These are phyloP conservation scores for Apodemia duryi DNA, from an alignment of 2,888 invertebrate species.

Conservation along the genomic window DNA sequence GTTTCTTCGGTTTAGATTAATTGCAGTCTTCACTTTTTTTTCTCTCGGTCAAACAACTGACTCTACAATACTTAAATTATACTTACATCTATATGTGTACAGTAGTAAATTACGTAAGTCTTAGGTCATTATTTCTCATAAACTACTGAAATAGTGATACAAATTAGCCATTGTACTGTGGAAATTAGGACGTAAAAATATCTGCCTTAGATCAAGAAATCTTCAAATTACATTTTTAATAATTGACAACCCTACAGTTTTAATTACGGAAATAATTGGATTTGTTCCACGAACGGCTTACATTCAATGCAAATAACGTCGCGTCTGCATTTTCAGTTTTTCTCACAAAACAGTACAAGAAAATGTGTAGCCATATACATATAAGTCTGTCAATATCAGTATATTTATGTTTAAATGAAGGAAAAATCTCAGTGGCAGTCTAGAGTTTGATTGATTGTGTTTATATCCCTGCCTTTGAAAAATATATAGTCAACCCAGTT, in stretches of 20 bases:
- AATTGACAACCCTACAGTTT: slow-evolving; percentile 27
- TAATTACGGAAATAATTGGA: slow-evolving; percentile 32
- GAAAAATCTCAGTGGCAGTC: background rate
- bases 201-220: slow-evolving; percentile 7
- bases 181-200: slow-evolving; percentile 40
- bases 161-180: slow-evolving; percentile 42
- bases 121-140: slow-evolving; percentile 6
- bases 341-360: slow-evolving; percentile 22
- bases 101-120: slow-evolving; percentile 15
- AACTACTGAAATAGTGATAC: slow-evolving; percentile 23
- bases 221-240: background rate
- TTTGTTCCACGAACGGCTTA: slow-evolving; percentile 30
- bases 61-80: too few relatives aligned
- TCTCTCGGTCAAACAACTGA: too few relatives aligned
- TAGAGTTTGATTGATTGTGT: too few relatives aligned
- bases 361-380: slow-evolving; percentile 7
- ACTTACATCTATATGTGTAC: too few relatives aligned
- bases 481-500: too few relatives aligned
- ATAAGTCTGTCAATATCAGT: background rate
- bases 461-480: too few relatives aligned
- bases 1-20: too few relatives aligned
- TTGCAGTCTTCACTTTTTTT: too few relatives aligned
- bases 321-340: slow-evolving; percentile 26
- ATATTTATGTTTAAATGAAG: background rate
- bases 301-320: slow-evolving; percentile 38